A percentile compares a stretch with the other conserved stretches of the same genome.
phyloP scores from a whole-genome alignment of 1,140 invertebrate species.

The Gonatopus flavifemur region DNA sequence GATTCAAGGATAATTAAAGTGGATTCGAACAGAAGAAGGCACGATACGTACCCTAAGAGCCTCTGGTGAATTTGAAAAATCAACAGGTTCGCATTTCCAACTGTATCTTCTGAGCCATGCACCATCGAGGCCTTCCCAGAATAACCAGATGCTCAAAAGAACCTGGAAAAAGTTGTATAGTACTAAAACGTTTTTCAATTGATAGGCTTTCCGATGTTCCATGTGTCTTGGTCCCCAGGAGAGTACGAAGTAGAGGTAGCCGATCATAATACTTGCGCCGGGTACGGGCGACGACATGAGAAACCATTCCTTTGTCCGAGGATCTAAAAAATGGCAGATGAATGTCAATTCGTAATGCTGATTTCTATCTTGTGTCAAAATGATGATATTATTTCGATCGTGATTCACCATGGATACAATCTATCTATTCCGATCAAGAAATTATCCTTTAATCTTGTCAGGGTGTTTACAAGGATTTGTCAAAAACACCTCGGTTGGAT shows the following conservation, averaged over 20 bases:
- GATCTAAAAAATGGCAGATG: no score
- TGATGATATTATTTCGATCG: no score
- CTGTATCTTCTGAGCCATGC: constrained; percentile 70
- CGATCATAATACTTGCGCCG: constrained; percentile 67
- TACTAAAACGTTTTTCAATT: constrained; percentile 75
- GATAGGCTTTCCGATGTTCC: constrained; percentile 76
- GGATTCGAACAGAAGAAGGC: no score
- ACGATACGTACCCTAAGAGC: constrained; percentile 67
- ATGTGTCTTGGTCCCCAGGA: constrained; percentile 79
- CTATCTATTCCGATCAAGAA: no score
- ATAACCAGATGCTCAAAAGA: constrained; percentile 72
- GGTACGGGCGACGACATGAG: constrained; percentile 77
- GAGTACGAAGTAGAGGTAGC: constrained; percentile 73
- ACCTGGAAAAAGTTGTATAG: constrained; percentile 83
- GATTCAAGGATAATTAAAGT: no score
- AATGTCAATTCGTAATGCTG: no score
- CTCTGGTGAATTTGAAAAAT: constrained; percentile 70
- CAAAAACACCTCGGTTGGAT: no score
- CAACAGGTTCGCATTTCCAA: constrained; percentile 83
- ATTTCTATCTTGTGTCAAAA: no score
- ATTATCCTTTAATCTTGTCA: no score
- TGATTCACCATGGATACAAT: no score
- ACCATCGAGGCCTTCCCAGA: constrained; percentile 69
- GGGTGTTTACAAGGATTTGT: no score
- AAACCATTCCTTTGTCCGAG: constrained; percentile 82